Percentiles rank a stretch among this genome's conserved stretches.
These are phyloP conservation scores for Troglohyphantes excavatus DNA, from an alignment of 2,888 invertebrate genomes.

Conservation along the genomic window DNA sequence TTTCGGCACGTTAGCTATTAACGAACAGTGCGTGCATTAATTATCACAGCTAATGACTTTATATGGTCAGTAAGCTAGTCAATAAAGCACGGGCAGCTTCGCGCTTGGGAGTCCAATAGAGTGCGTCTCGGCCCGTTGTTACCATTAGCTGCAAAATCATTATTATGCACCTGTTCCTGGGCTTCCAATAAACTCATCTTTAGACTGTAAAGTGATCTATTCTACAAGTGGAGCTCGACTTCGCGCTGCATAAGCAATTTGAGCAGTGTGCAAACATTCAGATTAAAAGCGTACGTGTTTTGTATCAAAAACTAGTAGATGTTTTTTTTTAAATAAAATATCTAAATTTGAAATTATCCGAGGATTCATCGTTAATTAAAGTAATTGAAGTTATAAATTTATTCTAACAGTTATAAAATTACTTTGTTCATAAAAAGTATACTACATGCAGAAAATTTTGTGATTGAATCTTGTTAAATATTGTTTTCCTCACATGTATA, in stretches of 20 bases:
- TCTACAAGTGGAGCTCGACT: background rate
- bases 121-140: conserved; percentile 12
- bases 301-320: too few species aligned
- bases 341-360: too few species aligned
- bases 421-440: too few species aligned
- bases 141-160: conserved; percentile 75
- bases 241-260: background rate
- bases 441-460: too few species aligned
- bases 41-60: conserved; percentile 78
- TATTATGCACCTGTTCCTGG: conserved; percentile 76
- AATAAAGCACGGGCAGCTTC: conserved; percentile 66
- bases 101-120: conserved; percentile 29
- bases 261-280: too few species aligned
- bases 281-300: too few species aligned
- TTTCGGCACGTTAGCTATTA: conserved; percentile 51
- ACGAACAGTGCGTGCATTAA: conserved; percentile 48
- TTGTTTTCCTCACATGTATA: too few species aligned
- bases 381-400: too few species aligned
- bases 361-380: too few species aligned
- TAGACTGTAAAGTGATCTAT: background rate
- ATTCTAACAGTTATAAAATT: too few species aligned
- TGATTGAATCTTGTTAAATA: too few species aligned
- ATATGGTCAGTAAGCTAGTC: conserved; percentile 78
- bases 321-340: too few species aligned
- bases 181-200: conserved; percentile 45